phyloP scores from a whole-genome alignment of 2,888 invertebrate species.

The Tetragnatha montana region DNA sequence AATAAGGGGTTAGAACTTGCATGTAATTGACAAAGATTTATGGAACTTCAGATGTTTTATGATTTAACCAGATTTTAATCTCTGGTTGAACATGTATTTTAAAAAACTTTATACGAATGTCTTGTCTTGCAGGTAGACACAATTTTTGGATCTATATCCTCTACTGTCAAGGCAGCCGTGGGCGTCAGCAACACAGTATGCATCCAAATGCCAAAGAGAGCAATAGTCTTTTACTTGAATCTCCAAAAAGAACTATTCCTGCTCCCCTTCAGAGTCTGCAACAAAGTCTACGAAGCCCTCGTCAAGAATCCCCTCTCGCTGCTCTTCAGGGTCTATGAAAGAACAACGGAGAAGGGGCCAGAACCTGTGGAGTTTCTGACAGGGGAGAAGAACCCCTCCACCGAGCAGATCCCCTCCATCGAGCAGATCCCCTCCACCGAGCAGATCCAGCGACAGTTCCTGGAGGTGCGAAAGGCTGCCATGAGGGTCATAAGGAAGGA shows the following conservation, averaged over 20 bases:
- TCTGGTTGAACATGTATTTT: neutral
- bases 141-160: slow-evolving; percentile 15
- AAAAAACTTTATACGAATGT: neutral
- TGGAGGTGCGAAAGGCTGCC: slow-evolving; percentile 6
- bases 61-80: neutral
- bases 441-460: neutral
- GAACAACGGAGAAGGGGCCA: neutral
- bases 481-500: neutral
- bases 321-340: neutral
- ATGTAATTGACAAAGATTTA: too few species aligned
- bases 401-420: neutral
- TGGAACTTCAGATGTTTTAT: too few species aligned
- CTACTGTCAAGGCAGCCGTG: slow-evolving; percentile 12
- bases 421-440: neutral
- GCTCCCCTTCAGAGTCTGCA: slow-evolving; percentile 10
- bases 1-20: neutral
- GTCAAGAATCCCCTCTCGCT: neutral
- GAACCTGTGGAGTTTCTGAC: slow-evolving; percentile 14
- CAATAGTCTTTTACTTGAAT: neutral
- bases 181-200: slow-evolving; percentile 14
- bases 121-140: slow-evolving; percentile 14
- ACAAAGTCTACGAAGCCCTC: neutral
- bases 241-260: slow-evolving; percentile 28
- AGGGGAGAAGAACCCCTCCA: slow-evolving; percentile 21
- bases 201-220: slow-evolving; percentile 35